These are phyloP conservation scores for Drosophila erecta DNA, from an alignment of 1,140 invertebrate genomes.

Conservation along the genomic window DNA sequence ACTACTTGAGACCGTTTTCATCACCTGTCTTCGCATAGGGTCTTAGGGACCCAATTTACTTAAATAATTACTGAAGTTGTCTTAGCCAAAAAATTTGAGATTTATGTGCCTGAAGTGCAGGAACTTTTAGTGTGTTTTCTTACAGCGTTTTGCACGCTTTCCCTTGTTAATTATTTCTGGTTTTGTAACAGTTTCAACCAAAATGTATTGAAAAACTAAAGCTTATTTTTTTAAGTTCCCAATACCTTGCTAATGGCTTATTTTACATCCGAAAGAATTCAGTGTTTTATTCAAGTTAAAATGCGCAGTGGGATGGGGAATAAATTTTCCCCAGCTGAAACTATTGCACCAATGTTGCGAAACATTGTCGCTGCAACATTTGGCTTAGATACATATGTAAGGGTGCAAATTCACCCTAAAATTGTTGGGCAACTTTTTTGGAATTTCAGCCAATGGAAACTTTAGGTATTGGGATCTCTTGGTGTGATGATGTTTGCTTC, in stretches of 20 bases:
- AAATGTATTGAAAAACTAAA: neutral
- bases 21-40: constrained; percentile 38
- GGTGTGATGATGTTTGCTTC: constrained; percentile 10
- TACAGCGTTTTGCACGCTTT: too few species aligned
- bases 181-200: neutral
- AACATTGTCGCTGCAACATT: constrained; percentile 32
- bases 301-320: too few species aligned
- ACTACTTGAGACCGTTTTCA: constrained; percentile 41
- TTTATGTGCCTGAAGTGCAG: constrained; percentile 62
- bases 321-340: neutral
- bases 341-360: constrained; percentile 17
- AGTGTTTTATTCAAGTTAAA: too few species aligned
- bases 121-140: constrained; percentile 24
- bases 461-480: constrained; percentile 8
- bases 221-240: too few species aligned
- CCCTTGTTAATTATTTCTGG: neutral
- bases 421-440: constrained; percentile 20
- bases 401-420: neutral
- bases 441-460: constrained; percentile 49
- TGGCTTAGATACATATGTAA: constrained; percentile 23
- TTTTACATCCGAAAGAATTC: neutral
- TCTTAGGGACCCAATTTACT: constrained; percentile 11
- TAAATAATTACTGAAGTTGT: constrained; percentile 80
- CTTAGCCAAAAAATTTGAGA: constrained; percentile 39
- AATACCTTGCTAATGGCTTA: neutral